A percentile compares a stretch with the other conserved stretches of the same genome.
Evolutionary conservation across 2,888 invertebrate genomes (phyloP).

Genomic region (Calameuta filiformis): DNA sequence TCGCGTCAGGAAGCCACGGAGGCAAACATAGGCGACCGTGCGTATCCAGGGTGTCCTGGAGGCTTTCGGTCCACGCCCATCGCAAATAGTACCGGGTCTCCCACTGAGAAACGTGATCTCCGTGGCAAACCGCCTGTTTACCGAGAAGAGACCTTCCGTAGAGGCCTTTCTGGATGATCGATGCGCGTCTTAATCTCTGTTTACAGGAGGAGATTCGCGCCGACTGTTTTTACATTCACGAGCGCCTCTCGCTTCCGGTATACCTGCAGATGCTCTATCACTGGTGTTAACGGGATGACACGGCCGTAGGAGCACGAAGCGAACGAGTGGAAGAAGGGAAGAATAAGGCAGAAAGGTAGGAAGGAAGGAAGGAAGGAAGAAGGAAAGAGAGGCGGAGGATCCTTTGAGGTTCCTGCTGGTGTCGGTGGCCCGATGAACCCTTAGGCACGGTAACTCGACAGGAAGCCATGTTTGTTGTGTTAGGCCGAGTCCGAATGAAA

Average conservation of each 20-base stretch:
- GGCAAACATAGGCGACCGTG: constrained; percentile 41
- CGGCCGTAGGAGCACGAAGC: neutral
- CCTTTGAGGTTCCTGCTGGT: neutral
- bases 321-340: neutral
- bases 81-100: constrained; percentile 50
- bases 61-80: constrained; percentile 38
- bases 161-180: constrained; percentile 49
- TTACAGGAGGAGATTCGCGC: constrained; percentile 23
- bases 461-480: constrained; percentile 59
- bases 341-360: neutral
- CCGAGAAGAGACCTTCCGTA: constrained; percentile 46
- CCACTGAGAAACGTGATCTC: constrained; percentile 56
- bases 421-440: neutral
- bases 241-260: neutral
- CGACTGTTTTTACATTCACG: neutral
- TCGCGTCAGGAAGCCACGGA: constrained; percentile 35
- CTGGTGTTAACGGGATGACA: neutral
- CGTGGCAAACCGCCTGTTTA: constrained; percentile 60
- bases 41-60: constrained; percentile 30
- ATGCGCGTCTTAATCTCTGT: constrained; percentile 53
- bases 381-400: neutral
- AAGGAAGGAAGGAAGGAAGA: neutral
- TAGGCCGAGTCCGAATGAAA: constrained; percentile 52
- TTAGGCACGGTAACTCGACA: constrained; percentile 17
- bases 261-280: neutral